A percentile compares a stretch with the other conserved stretches of the same genome.
Evolutionary conservation across 92 coral and sea anemone genomes (phyloP).

Genomic region (Phenganax marumi): DNA sequence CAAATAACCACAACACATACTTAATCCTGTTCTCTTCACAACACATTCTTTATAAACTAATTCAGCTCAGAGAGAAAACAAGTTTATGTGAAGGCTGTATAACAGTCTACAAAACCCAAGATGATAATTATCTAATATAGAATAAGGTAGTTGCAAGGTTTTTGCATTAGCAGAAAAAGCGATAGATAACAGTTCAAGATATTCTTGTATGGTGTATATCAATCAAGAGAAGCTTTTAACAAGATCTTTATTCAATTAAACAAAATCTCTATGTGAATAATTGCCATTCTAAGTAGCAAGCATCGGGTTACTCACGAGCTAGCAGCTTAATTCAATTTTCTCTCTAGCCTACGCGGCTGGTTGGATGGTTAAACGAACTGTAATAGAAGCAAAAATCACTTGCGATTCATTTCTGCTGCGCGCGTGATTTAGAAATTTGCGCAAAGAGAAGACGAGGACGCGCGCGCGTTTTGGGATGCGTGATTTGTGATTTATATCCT

Average conservation of each 20-base stretch:
- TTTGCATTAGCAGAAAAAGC: not conserved
- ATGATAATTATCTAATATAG: not conserved
- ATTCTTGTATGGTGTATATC: slow-evolving; percentile 24
- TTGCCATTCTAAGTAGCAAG: slow-evolving; percentile 37
- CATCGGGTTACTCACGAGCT: slow-evolving; percentile 9
- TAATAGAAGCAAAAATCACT: not conserved
- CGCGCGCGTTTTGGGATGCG: not conserved
- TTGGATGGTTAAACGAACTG: not conserved
- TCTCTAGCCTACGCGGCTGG: slow-evolving; percentile 13
- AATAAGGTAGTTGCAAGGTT: not conserved
- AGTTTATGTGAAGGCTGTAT: not conserved
- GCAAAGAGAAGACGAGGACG: not conserved
- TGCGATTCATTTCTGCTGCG: not conserved
- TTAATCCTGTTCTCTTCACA: not conserved
- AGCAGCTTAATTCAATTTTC: slow-evolving; percentile 27
- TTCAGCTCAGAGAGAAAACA: not conserved
- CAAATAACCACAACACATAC: not conserved
- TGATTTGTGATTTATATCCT: not conserved
- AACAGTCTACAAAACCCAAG: not conserved
- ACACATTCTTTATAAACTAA: not conserved
- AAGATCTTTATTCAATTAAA: slow-evolving; percentile 47
- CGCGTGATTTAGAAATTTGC: slow-evolving; percentile 5
- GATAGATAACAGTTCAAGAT: not conserved
- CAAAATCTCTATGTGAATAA: slow-evolving; percentile 27
- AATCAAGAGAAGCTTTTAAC: slow-evolving; percentile 46